Evolutionary conservation across 2,113 vertebrate species (phyloP).

Genomic region (Ceyx cyanopectus): DNA sequence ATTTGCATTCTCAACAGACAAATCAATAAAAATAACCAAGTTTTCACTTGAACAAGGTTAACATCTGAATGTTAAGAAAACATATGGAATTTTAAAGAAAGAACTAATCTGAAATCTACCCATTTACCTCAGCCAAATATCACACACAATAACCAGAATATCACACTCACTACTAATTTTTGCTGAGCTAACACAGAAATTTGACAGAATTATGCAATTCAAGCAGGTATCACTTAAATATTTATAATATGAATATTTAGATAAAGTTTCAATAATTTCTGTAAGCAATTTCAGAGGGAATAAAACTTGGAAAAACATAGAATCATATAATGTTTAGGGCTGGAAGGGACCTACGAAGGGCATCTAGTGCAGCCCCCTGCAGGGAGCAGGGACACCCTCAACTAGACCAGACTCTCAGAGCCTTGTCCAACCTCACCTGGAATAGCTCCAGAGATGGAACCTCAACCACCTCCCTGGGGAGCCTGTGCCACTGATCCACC

Average conservation of each 20-base stretch:
- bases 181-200: not conserved
- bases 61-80: not conserved
- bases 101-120: not conserved
- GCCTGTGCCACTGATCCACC: too few relatives aligned
- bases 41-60: not conserved
- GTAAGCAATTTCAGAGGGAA: not conserved
- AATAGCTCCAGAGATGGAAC: too few relatives aligned
- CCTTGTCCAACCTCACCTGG: too few relatives aligned
- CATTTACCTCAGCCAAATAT: not conserved
- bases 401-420: too few relatives aligned
- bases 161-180: not conserved
- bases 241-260: constrained; percentile 19
- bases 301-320: not conserved
- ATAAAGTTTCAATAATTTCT: not conserved
- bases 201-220: not conserved
- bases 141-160: not conserved
- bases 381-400: too few relatives aligned
- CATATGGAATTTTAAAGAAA: not conserved
- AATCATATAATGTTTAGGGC: not conserved
- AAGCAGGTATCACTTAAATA: constrained; percentile 2
- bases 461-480: too few relatives aligned
- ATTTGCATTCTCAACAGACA: not conserved
- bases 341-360: too few relatives aligned
- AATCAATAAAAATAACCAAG: not conserved
- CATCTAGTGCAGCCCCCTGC: too few relatives aligned